phyloP scores from a whole-genome alignment of 2,113 vertebrate species.

The Dasyornis broadbenti region DNA sequence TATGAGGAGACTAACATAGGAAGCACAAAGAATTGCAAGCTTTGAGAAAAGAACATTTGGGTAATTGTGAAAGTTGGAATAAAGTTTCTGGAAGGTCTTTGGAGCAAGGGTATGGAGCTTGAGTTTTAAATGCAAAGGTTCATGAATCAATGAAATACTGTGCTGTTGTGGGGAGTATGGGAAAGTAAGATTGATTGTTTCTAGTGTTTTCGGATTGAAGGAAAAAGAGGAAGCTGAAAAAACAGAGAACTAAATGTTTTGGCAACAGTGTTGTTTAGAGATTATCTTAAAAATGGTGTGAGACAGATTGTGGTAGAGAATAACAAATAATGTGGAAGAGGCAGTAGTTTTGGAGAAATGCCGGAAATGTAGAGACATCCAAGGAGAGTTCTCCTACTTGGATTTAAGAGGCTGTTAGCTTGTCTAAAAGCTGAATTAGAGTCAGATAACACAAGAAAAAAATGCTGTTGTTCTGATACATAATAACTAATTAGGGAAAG shows the following conservation, averaged over 20 bases:
- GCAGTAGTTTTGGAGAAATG: not conserved
- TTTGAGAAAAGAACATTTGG: not conserved
- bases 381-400: not conserved
- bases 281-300: not conserved
- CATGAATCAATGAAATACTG: not conserved
- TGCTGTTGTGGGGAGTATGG: not conserved
- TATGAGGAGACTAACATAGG: not conserved
- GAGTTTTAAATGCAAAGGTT: not conserved
- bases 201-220: not conserved
- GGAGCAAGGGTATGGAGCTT: not conserved
- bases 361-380: not conserved
- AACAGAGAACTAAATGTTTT: not conserved
- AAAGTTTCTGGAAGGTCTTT: not conserved
- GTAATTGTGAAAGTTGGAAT: not conserved
- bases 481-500: not conserved
- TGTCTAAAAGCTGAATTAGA: not conserved
- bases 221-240: not conserved
- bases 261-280: not conserved
- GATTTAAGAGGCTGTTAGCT: not conserved
- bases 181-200: not conserved
- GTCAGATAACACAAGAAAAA: not conserved
- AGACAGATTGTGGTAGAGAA: not conserved
- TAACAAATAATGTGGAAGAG: not conserved
- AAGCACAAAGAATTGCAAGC: not conserved
- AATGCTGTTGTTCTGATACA: not conserved